These are phyloP conservation scores for Danionella dracula DNA, from an alignment of 2,797 vertebrate genomes.

Conservation along the genomic window DNA sequence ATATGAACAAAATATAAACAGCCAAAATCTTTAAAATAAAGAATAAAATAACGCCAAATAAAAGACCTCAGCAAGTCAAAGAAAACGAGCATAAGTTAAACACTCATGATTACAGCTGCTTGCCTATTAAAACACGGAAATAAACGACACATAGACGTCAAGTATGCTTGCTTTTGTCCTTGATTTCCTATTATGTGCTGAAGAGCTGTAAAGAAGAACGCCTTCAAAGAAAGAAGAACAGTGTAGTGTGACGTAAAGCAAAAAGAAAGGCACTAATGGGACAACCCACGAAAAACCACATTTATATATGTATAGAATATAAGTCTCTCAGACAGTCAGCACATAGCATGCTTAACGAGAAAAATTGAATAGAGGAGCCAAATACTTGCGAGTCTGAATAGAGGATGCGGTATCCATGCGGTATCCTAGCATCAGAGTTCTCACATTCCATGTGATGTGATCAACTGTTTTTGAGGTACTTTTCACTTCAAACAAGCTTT, in stretches of 20 bases:
- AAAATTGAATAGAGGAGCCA: background rate
- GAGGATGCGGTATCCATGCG: too few relatives aligned
- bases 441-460: conserved; percentile 19
- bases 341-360: conserved; percentile 16
- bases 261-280: conserved; percentile 22
- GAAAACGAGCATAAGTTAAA: conserved; percentile 38
- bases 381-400: background rate
- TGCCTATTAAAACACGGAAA: conserved; percentile 1
- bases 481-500: background rate
- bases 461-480: conserved; percentile 7
- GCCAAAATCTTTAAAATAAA: conserved; percentile 31
- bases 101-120: background rate
- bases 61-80: conserved; percentile 12
- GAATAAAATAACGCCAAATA: conserved; percentile 22
- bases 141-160: background rate
- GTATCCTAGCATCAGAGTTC: background rate
- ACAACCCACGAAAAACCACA: background rate
- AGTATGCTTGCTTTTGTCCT: conserved; percentile 18
- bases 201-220: conserved; percentile 11
- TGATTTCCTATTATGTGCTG: conserved; percentile 15
- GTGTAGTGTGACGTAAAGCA: conserved; percentile 40
- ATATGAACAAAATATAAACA: conserved; percentile 39
- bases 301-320: conserved; percentile 18
- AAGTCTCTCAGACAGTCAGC: conserved; percentile 8
- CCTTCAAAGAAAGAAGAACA: conserved; percentile 14